Percentiles rank a stretch among this genome's conserved stretches.
These are phyloP conservation scores for Cardinalis cardinalis DNA, from an alignment of 2,113 vertebrate genomes.

Conservation along the genomic window DNA sequence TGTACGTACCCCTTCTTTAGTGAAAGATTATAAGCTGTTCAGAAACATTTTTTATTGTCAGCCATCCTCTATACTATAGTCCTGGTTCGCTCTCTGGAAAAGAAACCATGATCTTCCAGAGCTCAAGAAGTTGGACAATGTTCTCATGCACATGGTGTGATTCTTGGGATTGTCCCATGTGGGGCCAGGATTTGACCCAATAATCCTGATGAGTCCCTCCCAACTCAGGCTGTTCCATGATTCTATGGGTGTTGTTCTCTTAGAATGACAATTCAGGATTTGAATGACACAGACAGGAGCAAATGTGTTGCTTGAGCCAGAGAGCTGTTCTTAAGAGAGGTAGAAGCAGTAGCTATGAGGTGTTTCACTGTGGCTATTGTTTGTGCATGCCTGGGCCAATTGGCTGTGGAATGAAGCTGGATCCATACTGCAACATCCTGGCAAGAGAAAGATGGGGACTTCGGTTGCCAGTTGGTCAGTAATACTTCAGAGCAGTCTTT, in stretches of 20 bases:
- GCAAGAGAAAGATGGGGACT: not conserved
- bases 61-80: not conserved
- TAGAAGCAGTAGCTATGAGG: not conserved
- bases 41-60: not conserved
- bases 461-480: not conserved
- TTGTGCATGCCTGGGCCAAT: not conserved
- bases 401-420: not conserved
- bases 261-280: not conserved
- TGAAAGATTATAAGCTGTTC: not conserved
- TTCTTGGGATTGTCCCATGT: not conserved
- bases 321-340: not conserved
- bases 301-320: not conserved
- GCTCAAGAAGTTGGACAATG: not conserved
- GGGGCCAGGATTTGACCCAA: rapidly evolving
- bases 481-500: not conserved
- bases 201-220: not conserved
- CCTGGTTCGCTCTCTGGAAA: not conserved
- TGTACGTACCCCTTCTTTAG: not conserved
- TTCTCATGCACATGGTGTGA: not conserved
- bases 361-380: not conserved
- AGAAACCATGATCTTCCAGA: not conserved
- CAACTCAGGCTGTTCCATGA: not conserved
- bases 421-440: not conserved
- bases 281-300: not conserved
- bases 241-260: not conserved